phyloP scores from a whole-genome alignment of 2,113 vertebrate genomes.

The Pionites leucogaster region DNA sequence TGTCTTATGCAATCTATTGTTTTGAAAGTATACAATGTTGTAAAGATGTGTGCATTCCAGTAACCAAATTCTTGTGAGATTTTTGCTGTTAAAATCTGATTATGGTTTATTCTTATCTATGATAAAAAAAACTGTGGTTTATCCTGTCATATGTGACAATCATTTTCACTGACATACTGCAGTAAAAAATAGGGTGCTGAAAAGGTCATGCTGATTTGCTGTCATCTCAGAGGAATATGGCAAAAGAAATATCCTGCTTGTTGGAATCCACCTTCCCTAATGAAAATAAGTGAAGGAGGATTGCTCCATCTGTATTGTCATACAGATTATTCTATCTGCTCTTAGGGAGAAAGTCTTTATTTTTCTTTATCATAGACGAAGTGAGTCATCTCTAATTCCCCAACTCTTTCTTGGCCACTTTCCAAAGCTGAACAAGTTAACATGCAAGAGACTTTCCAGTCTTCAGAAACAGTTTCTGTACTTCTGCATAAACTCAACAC shows the following conservation, averaged over 20 bases:
- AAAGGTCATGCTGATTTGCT: neutral
- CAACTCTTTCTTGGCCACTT: neutral
- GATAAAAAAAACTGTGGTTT: neutral
- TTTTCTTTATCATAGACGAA: neutral
- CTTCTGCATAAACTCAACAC: neutral
- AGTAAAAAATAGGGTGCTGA: neutral
- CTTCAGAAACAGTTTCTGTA: neutral
- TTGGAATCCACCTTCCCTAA: neutral
- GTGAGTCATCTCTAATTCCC: neutral
- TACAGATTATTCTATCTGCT: neutral
- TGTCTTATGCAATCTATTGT: neutral
- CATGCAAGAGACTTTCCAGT: neutral
- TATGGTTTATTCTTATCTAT: neutral
- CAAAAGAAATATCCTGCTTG: neutral
- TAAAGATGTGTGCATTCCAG: neutral
- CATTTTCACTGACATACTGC: neutral
- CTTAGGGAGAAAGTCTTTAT: neutral
- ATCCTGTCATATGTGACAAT: neutral
- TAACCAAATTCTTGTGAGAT: neutral
- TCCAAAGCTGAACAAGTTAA: neutral
- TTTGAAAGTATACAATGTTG: accelerated
- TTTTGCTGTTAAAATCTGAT: neutral
- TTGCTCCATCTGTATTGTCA: neutral
- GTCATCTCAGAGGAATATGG: neutral
- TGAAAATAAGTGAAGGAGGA: neutral